Percentiles rank a stretch among this genome's conserved stretches.
Conservation (phyloP, 2,113 vertebrate genomes). For the Amblyornis subalaris region DNA sequence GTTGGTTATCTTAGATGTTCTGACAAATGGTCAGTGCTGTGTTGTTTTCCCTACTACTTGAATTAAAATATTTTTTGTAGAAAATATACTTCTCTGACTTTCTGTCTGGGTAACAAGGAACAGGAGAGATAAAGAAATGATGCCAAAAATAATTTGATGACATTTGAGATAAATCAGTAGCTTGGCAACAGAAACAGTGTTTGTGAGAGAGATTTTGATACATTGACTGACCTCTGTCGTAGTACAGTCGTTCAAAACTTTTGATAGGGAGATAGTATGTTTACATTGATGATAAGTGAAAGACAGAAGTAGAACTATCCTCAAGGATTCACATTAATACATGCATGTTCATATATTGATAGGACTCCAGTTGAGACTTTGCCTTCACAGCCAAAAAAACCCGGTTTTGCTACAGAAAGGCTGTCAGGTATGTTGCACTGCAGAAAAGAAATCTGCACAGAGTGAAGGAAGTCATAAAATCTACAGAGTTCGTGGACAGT, state of each 20-base stretch:
- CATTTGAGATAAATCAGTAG: background rate
- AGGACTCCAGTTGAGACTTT: background rate
- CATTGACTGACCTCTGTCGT: background rate
- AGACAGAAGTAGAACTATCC: background rate
- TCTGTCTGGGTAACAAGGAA: background rate
- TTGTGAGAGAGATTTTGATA: background rate
- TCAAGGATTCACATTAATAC: background rate
- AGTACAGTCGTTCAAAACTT: background rate
- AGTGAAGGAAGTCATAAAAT: constrained; percentile 1
- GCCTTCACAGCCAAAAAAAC: background rate
- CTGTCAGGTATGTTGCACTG: background rate
- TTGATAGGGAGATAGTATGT: background rate
- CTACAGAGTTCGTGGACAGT: background rate
- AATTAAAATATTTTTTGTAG: background rate
- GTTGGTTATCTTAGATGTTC: background rate
- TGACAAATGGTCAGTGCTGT: background rate
- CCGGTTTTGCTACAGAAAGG: background rate
- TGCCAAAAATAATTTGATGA: background rate
- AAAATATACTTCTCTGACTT: background rate
- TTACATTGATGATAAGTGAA: background rate
- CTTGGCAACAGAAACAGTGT: background rate
- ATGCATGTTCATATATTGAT: background rate
- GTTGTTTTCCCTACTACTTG: background rate
- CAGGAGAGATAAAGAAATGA: background rate
- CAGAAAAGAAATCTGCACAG: background rate